A percentile compares a stretch with the other conserved stretches of the same genome.
Evolutionary conservation across 2,888 invertebrate species (phyloP).

Genomic region (Cremastobaeus sp.): DNA sequence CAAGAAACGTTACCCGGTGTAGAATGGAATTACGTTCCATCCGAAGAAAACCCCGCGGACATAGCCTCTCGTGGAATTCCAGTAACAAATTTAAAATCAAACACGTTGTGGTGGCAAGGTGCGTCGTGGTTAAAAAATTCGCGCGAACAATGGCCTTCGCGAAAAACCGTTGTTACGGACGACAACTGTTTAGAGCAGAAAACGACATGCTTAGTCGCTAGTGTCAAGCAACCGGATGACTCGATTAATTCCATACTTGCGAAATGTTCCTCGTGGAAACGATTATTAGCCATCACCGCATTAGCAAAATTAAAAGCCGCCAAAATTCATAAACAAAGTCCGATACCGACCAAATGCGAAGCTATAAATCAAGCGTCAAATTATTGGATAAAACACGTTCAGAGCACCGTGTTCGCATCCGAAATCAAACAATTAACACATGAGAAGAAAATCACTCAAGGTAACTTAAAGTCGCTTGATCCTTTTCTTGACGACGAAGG

Average conservation of each 20-base stretch:
- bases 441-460: background rate
- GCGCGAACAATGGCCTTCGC: background rate
- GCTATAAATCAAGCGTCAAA: background rate
- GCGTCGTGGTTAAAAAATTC: background rate
- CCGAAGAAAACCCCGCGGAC: background rate
- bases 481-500: background rate
- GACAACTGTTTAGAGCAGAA: background rate
- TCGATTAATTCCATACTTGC: too few species aligned
- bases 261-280: too few species aligned
- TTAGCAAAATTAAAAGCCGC: too few species aligned
- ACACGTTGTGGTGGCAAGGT: background rate
- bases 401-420: background rate
- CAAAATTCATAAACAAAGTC: background rate
- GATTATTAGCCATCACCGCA: too few species aligned
- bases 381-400: background rate
- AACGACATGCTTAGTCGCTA: too few species aligned
- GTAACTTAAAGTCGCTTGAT: background rate
- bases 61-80: background rate
- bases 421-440: background rate
- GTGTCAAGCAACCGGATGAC: too few species aligned
- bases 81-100: too few species aligned
- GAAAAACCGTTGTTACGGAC: background rate
- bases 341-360: background rate
- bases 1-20: too few species aligned
- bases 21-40: background rate